Base-by-base conservation (phyloP, 2,888 invertebrate genomes). In the Zelleria hepariella region DNA sequence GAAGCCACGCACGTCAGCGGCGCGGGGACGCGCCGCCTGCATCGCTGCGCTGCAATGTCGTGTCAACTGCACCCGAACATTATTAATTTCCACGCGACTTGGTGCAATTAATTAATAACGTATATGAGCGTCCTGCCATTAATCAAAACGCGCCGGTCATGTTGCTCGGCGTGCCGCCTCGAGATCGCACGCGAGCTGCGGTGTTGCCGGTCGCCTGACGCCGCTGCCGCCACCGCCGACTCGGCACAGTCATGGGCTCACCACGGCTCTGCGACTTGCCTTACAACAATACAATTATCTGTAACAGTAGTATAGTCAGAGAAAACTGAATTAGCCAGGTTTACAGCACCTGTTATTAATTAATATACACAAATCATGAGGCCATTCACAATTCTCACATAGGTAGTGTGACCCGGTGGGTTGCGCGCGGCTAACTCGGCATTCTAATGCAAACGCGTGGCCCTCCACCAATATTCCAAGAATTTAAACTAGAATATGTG, bases 31-130 rank as follows among this genome's bases (percentile, higher is more conserved):
- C 66, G 69, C 10, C 5, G 24, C 26, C 42, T 42, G 32, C 32
- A 42, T 15, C 32, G 32, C 32, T 10, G 10, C 32, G 70, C 68
- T 72, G 72, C 75, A 75, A 66, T 74, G 69, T 68, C 71, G 69
- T 78, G 85, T 82, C 86, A 80, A 73, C 74, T 84, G 80, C 86
- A 86, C 75, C 77, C 75, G 72, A 70, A 74, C 79, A 73, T 77
- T 81, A 85, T 84, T 86, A 86, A 85, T 86, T 81, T 78, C 71
- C 68, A 73, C 65, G 72, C 63, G 64, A 65, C 75, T 80, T 32
- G 53, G 52, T 21, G 52, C 52, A 82, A 85, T 85, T 86, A 86
- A 84, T 83, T 80, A 81, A 80, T 80, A 78, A 80, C 76, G 32
- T 42, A 76, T 77, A 68, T 74, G 74, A 78, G 71, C 75, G 73